These are phyloP conservation scores for Drosophila eugracilis DNA, from an alignment of 1,140 invertebrate species.

Conservation along the genomic window DNA sequence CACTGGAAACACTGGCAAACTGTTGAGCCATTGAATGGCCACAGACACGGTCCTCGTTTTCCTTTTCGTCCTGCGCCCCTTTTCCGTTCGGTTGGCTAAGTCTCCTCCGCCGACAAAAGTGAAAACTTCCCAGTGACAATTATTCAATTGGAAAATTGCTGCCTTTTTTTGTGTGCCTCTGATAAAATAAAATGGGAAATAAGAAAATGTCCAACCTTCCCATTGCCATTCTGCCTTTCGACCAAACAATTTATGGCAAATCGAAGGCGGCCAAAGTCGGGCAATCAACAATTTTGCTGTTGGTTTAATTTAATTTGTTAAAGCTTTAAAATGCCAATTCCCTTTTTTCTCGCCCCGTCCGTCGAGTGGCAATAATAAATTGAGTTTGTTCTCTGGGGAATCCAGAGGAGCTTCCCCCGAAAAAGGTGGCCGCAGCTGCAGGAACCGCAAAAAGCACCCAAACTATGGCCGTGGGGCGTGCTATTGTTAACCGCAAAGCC, in stretches of 20 bases:
- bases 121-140: conserved; percentile 81
- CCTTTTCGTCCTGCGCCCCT: conserved; percentile 7
- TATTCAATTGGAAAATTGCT: conserved; percentile 83
- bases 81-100: conserved; percentile 52
- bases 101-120: conserved; percentile 67
- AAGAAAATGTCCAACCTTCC: conserved; percentile 40
- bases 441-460: conserved; percentile 59
- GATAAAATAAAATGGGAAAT: conserved; percentile 36
- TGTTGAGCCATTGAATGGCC: conserved; percentile 79
- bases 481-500: conserved; percentile 76
- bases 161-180: conserved; percentile 43
- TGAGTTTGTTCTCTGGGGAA: conserved; percentile 73
- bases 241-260: conserved; percentile 60
- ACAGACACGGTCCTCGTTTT: conserved; percentile 29
- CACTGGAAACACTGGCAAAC: conserved; percentile 73
- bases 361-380: conserved; percentile 78
- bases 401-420: background rate
- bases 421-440: conserved; percentile 58
- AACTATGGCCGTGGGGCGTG: conserved; percentile 64
- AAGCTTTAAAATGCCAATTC: conserved; percentile 79
- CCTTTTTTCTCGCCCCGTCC: conserved; percentile 26
- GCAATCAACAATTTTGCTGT: conserved; percentile 63
- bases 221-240: background rate
- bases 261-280: conserved; percentile 48
- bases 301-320: conserved; percentile 78